phyloP scores from a whole-genome alignment of 2,797 vertebrate genomes.

The Cynodonichthys magdalenae region DNA sequence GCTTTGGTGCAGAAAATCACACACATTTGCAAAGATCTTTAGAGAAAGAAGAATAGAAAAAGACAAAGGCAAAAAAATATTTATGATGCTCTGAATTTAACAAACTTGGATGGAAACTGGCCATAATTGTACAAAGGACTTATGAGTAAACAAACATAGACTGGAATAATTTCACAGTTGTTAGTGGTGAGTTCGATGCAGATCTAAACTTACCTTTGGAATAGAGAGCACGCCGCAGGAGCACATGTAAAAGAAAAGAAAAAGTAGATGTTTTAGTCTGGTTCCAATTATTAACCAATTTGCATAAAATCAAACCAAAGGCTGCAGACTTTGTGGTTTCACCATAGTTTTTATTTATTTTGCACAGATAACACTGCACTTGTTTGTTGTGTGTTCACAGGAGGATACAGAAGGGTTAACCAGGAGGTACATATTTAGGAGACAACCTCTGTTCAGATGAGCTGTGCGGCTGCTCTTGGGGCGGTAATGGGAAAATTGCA shows the following conservation, averaged over 20 bases:
- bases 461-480: conserved; percentile 87
- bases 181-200: too few relatives aligned
- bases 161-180: too few relatives aligned
- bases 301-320: conserved; percentile 5
- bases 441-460: conserved; percentile 94
- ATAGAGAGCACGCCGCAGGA: conserved; percentile 9
- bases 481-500: conserved; percentile 98
- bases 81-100: conserved; percentile 53
- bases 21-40: not conserved
- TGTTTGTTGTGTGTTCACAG: conserved; percentile 3
- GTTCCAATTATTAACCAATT: not conserved
- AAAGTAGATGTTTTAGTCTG: conserved; percentile 13
- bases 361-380: not conserved
- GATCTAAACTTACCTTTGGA: conserved; percentile 66
- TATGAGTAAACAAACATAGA: too few relatives aligned
- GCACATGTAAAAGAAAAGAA: conserved; percentile 46
- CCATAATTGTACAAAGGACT: too few relatives aligned
- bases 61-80: not conserved
- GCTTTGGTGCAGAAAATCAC: not conserved
- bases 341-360: not conserved
- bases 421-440: conserved; percentile 89
- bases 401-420: conserved; percentile 84
- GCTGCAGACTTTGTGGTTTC: not conserved
- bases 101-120: conserved; percentile 41
- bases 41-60: conserved; percentile 1